Conservation (phyloP, 1,140 invertebrate genomes). For the Atta texana region DNA sequence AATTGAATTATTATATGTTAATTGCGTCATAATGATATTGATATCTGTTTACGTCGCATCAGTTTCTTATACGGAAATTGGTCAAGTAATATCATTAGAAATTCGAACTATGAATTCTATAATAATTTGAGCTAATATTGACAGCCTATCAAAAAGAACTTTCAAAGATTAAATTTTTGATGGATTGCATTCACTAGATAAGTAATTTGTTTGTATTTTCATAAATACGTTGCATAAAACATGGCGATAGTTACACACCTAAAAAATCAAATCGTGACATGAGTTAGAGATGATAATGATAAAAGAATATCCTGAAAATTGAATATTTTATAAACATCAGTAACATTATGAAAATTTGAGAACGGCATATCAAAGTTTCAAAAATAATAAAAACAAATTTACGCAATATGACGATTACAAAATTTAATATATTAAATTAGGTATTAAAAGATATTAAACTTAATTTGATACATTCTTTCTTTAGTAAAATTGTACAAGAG, state of each 20-base stretch:
- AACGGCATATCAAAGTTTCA: background rate
- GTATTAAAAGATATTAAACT: background rate
- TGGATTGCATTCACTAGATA: slow-evolving; percentile 19
- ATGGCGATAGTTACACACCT: slow-evolving; percentile 2
- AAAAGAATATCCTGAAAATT: background rate
- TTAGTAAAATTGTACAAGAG: background rate
- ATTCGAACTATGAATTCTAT: slow-evolving; percentile 1
- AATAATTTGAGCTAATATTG: slow-evolving; percentile 24
- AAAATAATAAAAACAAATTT: background rate
- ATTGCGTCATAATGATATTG: background rate
- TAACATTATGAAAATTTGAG: background rate
- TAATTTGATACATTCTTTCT: background rate
- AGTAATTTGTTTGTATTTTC: slow-evolving; percentile 41
- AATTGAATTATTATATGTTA: slow-evolving; percentile 1
- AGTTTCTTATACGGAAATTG: slow-evolving; percentile 6
- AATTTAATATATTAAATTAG: background rate
- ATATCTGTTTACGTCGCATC: background rate
- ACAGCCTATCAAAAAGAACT: slow-evolving; percentile 20
- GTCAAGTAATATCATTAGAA: slow-evolving; percentile 33
- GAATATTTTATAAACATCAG: background rate
- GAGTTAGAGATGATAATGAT: background rate
- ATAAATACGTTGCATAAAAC: background rate
- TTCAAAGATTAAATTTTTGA: slow-evolving; percentile 41
- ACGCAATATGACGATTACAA: background rate
- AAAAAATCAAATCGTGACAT: background rate